Conservation (phyloP, 2,888 invertebrate species). For the Alsophila aescularia region DNA sequence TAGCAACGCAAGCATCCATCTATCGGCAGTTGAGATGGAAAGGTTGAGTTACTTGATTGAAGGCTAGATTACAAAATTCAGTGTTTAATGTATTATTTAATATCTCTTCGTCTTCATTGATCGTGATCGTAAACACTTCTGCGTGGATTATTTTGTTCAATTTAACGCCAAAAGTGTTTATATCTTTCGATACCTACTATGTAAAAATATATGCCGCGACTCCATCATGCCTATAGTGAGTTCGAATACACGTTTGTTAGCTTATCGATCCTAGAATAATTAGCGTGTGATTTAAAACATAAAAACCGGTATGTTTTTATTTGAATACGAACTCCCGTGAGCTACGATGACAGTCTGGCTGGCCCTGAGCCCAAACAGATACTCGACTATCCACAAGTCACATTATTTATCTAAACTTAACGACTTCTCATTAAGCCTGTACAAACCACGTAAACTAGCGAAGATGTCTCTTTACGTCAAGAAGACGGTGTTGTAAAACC, state of each 20-base stretch:
- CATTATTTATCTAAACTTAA: slow-evolving; percentile 28
- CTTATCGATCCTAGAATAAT: slow-evolving; percentile 4
- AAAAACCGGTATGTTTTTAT: not conserved
- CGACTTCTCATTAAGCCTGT: slow-evolving; percentile 24
- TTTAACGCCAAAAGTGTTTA: no score
- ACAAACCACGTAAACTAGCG: slow-evolving; percentile 13
- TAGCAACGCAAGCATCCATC: no score
- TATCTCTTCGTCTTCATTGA: slow-evolving; percentile 1
- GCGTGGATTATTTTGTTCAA: not conserved
- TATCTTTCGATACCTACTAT: no score
- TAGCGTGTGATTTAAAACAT: slow-evolving; percentile 1
- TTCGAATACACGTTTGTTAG: no score
- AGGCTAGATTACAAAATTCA: slow-evolving; percentile 39
- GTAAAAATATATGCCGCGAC: no score
- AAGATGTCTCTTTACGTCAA: slow-evolving; percentile 20
- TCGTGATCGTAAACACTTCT: not conserved
- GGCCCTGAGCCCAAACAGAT: slow-evolving; percentile 33
- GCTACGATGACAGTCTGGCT: slow-evolving; percentile 14
- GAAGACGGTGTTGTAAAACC: slow-evolving; percentile 26
- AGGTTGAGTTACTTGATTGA: slow-evolving; percentile 36
- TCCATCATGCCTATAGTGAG: no score
- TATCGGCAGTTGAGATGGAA: slow-evolving; percentile 29
- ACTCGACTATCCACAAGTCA: slow-evolving; percentile 26
- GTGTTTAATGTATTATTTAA: slow-evolving; percentile 12
- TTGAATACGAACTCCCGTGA: slow-evolving; percentile 3